Percentiles rank a stretch among this genome's conserved stretches.
phyloP scores from a whole-genome alignment of 2,113 vertebrate genomes.

The Corythornis cristatus region DNA sequence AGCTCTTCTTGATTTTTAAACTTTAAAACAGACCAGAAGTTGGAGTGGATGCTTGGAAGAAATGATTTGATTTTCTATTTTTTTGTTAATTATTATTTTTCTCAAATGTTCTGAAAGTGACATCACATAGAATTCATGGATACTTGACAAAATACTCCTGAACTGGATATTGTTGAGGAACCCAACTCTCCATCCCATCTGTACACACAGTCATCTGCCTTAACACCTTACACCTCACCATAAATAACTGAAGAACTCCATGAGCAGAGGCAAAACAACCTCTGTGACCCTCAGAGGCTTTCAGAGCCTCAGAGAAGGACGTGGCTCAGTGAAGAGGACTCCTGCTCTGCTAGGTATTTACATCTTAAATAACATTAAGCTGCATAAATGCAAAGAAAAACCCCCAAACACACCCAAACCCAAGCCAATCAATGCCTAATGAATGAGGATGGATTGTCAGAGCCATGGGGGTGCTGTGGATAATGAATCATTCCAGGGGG shows the following conservation, averaged over 20 bases:
- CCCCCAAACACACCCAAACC: neutral
- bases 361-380: neutral
- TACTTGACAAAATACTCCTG: neutral
- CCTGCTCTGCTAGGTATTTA: neutral
- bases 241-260: no score
- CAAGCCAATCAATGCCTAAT: neutral
- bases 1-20: constrained; percentile 45
- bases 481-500: neutral
- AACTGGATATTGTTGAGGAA: neutral
- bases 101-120: neutral
- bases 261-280: neutral
- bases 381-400: neutral
- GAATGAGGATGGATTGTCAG: neutral
- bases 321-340: no score
- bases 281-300: neutral
- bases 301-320: neutral
- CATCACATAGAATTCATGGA: accelerated
- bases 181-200: no score
- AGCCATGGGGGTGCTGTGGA: neutral
- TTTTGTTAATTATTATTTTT: neutral
- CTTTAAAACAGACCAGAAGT: neutral
- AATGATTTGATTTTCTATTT: neutral
- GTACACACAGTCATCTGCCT: accelerated
- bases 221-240: neutral
- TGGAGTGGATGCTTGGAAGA: neutral